Percentiles rank a stretch among this genome's conserved stretches.
phyloP scores from a whole-genome alignment of 1,140 invertebrate genomes.

The Zaprionus inermis region DNA sequence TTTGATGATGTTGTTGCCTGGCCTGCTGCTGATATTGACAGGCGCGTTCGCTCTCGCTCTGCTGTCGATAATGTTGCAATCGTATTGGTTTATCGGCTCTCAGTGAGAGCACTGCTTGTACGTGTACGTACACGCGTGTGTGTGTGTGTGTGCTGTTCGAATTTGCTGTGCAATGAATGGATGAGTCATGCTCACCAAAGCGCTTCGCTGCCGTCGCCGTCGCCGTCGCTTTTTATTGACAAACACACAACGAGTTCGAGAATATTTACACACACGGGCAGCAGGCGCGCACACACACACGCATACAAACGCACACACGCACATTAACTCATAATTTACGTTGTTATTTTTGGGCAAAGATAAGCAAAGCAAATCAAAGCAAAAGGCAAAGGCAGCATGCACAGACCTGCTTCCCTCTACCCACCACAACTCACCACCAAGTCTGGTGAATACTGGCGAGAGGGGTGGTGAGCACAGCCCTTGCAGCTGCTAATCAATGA shows the following conservation, averaged over 20 bases:
- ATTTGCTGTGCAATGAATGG: constrained; percentile 58
- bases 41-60: constrained; percentile 22
- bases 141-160: constrained; percentile 53
- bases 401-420: constrained; percentile 23
- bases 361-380: constrained; percentile 59
- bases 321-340: constrained; percentile 81
- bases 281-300: constrained; percentile 32
- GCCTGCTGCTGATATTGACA: constrained; percentile 56
- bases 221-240: constrained; percentile 68
- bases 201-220: constrained; percentile 21
- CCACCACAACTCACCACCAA: constrained; percentile 17
- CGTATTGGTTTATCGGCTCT: constrained; percentile 55
- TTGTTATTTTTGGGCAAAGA: constrained; percentile 76
- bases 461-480: constrained; percentile 14
- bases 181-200: constrained; percentile 65
- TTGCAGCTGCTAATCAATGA: constrained; percentile 30
- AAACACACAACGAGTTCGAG: constrained; percentile 48
- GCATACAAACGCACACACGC: constrained; percentile 38
- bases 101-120: constrained; percentile 22
- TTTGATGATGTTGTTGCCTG: constrained; percentile 58
- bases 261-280: constrained; percentile 69
- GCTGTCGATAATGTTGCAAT: constrained; percentile 58
- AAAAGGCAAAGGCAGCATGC: constrained; percentile 42
- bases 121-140: neutral
- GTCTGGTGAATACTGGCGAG: neutral